Evolutionary conservation across 2,888 invertebrate genomes (phyloP).

Genomic region (Folsomia candida): DNA sequence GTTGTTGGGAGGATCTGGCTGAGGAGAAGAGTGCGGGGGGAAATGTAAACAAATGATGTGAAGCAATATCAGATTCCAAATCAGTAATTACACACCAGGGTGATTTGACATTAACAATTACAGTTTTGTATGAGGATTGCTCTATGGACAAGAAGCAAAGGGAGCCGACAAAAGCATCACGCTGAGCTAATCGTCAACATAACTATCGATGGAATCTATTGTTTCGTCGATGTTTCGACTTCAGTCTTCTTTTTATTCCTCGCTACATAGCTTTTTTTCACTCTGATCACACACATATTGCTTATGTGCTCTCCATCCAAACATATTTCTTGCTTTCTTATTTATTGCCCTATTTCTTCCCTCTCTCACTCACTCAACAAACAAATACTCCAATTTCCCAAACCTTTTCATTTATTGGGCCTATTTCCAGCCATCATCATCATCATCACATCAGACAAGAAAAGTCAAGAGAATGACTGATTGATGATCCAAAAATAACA

Average conservation of each 20-base stretch:
- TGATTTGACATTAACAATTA: constrained; percentile 47
- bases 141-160: constrained; percentile 39
- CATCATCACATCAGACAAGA: no score
- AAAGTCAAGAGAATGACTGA: no score
- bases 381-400: background rate
- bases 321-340: constrained; percentile 22
- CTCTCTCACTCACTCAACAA: no score
- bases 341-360: background rate
- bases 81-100: constrained; percentile 24
- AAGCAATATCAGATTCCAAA: constrained; percentile 18
- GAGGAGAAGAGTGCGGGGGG: background rate
- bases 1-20: background rate
- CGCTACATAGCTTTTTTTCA: no score
- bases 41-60: constrained; percentile 20
- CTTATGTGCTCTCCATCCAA: constrained; percentile 19
- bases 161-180: constrained; percentile 47
- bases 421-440: no score
- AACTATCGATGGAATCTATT: constrained; percentile 47
- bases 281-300: background rate
- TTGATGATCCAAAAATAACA: no score
- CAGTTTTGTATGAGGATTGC: constrained; percentile 36
- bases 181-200: constrained; percentile 48
- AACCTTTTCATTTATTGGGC: no score
- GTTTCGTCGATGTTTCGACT: no score
- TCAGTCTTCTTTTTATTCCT: no score